Base-by-base conservation (phyloP, 1,140 invertebrate species). In the Zaprionus kolodkinae region DNA sequence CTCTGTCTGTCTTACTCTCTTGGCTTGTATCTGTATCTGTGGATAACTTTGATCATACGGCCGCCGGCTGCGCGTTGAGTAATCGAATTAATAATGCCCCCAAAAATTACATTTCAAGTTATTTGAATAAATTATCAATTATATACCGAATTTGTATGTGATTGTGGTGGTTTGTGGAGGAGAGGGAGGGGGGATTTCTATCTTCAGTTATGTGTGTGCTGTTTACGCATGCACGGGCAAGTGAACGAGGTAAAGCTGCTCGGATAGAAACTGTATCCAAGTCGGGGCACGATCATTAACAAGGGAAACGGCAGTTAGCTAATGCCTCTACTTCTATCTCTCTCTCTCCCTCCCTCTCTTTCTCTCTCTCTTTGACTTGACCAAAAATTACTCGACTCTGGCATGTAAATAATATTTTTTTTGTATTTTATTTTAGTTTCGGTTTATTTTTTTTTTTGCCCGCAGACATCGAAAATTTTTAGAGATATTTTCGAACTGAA, bases 121-220 rank as follows among this genome's bases (percentile, higher is more conserved):
- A 78, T 81, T 71, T 85, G 83, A 79, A 86, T 86, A 88, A 86
- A 88, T 88, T 86, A 88, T 71, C 79, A 79, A 87, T 79, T 73
- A 87, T 80, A 77, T 60, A 43, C 17, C 15, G n/a, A n/a, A 55
- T 27, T 55, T 25, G 2, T 27, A 55, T 30, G 11, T 1, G 50
- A 48, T 48, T 48, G 17, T 48, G 3, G 13, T n/a, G n/a, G n/a
- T n/a, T n/a, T n/a, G n/a, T n/a, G n/a, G n/a, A n/a, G n/a, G 30
- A 33, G 30, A 3, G 30, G 30, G 7, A 21, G 2, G 35, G 33
- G 11, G 33, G 13, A 12, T 21, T 60, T 45, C 7, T 61, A n/a
- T 55, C 52, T 55, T 9, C 30, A 4, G 25, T 17, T 55, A 9
- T 45, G 36, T 54, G 40, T 57, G 40, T 11, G 21, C 35, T 64